Base-by-base conservation (phyloP, 2,797 vertebrate species). In the Myotis vivesi region DNA sequence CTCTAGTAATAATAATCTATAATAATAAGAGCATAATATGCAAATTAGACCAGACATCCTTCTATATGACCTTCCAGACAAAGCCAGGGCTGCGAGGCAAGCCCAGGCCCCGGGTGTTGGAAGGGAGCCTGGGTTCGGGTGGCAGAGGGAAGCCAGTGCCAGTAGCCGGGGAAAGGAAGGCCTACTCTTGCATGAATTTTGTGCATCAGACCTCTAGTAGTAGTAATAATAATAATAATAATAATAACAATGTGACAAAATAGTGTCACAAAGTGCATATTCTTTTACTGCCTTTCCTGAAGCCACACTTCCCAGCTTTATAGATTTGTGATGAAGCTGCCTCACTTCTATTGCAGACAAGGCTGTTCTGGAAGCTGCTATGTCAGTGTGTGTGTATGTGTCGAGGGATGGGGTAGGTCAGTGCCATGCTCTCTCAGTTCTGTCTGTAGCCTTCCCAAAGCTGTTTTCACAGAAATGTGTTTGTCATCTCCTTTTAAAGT, bases 331-430 rank as follows among this genome's bases (percentile, higher is more conserved):
- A 30, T 83, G 62, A 79, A 88, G 44, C 9, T 71, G 8, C 2
- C 25, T 62, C 28, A 75, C 3, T 72, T 90, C 23, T 23, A 81
- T 15, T 80, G 28, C 41, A 90, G 77, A 17, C 23, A 72, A 88
- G 11, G 9, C 20, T 91, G 3, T 76, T 82, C 59, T 69, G 13
- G 89, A 91, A 91, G 59, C 59, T 69, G 17, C 51, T 86, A 3
- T 81, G 25, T 62, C 71, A n/a, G 5, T 16, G 30, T 17, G 2
- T 87, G 25, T 46, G 9, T 36, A 23, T 23, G 22, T 20, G 1
- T 49, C 5, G 16, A 15, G 6, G 28, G 3, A 41, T 28, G 25
- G 22, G 3, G 2, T 30, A 8, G 12, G 25, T 1, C 0, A 0
- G 20, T 71, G 15, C 57, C 44, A 64, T 22, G 23, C 38, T 75